A percentile compares a stretch with the other conserved stretches of the same genome.
Evolutionary conservation across 2,797 vertebrate species (phyloP).

Genomic region (Lepilemur ruficaudatus): DNA sequence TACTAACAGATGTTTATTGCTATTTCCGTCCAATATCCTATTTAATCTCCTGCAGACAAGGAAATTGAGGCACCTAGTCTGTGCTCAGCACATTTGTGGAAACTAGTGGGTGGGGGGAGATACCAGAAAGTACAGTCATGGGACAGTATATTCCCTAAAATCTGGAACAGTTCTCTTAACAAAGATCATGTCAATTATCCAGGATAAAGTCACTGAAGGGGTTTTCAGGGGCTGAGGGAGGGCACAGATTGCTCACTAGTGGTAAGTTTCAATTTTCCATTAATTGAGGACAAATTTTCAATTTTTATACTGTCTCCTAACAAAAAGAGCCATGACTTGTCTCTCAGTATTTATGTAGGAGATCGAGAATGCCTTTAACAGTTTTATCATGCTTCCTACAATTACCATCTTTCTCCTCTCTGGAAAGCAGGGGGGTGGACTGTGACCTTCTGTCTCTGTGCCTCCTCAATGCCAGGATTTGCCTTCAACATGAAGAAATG

Average conservation of each 20-base stretch:
- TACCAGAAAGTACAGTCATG: neutral
- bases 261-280: conserved; percentile 10
- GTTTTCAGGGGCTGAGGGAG: neutral
- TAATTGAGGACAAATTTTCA: neutral
- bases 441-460: neutral
- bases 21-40: neutral
- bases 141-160: neutral
- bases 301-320: neutral
- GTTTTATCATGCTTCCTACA: neutral
- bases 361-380: neutral
- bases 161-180: neutral
- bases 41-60: neutral
- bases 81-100: neutral
- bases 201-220: neutral
- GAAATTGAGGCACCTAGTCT: neutral
- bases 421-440: neutral
- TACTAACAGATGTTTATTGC: neutral
- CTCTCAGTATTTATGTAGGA: neutral
- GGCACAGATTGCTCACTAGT: neutral
- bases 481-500: neutral
- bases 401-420: neutral
- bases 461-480: neutral
- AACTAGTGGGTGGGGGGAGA: neutral
- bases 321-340: neutral
- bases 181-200: neutral